These are phyloP conservation scores for Xiphias gladius DNA, from an alignment of 2,113 vertebrate species.

Conservation along the genomic window DNA sequence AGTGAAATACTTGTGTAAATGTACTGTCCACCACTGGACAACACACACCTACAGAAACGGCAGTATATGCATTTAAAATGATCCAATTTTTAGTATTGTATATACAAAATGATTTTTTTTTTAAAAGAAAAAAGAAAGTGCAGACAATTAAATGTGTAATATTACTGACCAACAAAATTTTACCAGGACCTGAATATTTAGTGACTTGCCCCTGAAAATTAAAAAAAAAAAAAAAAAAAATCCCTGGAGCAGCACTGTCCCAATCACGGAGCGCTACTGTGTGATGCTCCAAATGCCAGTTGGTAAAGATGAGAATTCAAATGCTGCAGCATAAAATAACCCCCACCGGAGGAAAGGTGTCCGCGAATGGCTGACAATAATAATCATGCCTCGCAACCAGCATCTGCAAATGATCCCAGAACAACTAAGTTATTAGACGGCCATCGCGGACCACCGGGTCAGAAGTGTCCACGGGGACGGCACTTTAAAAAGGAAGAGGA, in stretches of 20 bases:
- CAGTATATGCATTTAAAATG: too few relatives aligned
- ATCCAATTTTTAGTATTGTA: too few relatives aligned
- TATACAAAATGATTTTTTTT: too few relatives aligned
- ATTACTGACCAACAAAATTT: too few relatives aligned
- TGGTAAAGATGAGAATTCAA: not conserved
- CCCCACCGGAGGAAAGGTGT: slow-evolving; percentile 15
- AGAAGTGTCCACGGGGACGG: slow-evolving; percentile 58
- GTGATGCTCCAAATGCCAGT: not conserved
- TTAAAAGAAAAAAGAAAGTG: too few relatives aligned
- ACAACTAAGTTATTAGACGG: slow-evolving; percentile 51
- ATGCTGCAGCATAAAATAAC: not conserved
- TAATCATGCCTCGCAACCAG: slow-evolving; percentile 28
- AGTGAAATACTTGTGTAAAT: not conserved
- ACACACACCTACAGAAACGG: not conserved
- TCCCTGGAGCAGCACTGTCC: not conserved
- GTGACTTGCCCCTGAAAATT: not conserved
- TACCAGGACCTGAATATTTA: too few relatives aligned
- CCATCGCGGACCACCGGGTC: slow-evolving; percentile 70
- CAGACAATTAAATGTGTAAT: too few relatives aligned
- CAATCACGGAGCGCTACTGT: too few relatives aligned
- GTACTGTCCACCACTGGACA: too few relatives aligned
- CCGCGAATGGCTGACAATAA: not conserved
- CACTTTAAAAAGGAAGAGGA: slow-evolving; percentile 69
- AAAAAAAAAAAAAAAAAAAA: too few relatives aligned
- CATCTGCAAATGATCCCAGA: slow-evolving; percentile 18